Percentiles rank a stretch among this genome's conserved stretches.
These are phyloP conservation scores for Rhinogobius similis DNA, from an alignment of 2,113 vertebrate species.

Conservation along the genomic window DNA sequence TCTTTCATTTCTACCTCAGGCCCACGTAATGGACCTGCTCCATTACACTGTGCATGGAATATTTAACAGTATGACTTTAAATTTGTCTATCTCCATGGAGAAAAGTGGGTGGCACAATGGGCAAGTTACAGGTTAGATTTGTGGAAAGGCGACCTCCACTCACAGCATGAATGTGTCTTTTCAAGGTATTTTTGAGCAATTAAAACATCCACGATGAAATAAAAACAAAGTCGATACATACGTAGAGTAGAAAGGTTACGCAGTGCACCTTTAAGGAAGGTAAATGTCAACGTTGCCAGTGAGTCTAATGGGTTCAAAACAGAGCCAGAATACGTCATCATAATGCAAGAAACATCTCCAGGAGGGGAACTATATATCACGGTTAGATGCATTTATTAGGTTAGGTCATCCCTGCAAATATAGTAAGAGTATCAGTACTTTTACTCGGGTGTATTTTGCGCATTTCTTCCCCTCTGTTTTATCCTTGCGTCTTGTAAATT, in stretches of 20 bases:
- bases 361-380: constrained; percentile 47
- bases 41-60: neutral
- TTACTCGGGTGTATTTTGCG: neutral
- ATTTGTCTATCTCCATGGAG: neutral
- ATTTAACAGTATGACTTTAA: neutral
- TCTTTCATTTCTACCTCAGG: too few species aligned
- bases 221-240: too few species aligned
- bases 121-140: too few species aligned
- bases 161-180: too few species aligned
- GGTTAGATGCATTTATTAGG: constrained; percentile 60
- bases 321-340: neutral
- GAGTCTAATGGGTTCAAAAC: neutral
- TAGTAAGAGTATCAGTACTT: neutral
- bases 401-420: neutral
- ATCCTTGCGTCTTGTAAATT: neutral
- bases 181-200: too few species aligned
- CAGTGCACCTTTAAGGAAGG: too few species aligned
- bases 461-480: neutral
- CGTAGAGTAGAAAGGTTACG: too few species aligned
- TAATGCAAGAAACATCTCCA: neutral
- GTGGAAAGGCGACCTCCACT: too few species aligned
- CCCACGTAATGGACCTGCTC: too few species aligned
- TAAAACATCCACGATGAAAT: too few species aligned
- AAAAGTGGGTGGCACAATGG: neutral
- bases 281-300: neutral